Evolutionary conservation across 2,113 vertebrate genomes (phyloP).

Genomic region (Papio anubis): DNA sequence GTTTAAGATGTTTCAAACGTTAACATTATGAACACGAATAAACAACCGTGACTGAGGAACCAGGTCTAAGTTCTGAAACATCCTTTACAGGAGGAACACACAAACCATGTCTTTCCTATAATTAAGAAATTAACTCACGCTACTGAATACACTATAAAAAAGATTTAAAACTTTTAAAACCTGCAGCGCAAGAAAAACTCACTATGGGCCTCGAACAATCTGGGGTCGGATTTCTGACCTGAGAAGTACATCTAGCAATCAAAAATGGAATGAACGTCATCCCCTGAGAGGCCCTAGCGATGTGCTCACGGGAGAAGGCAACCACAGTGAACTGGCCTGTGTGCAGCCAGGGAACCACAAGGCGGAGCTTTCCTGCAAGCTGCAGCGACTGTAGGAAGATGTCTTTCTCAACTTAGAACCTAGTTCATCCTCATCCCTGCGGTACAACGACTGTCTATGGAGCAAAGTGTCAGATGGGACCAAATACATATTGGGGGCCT

Average conservation of each 20-base stretch:
- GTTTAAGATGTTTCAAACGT: background rate
- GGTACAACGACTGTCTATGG: background rate
- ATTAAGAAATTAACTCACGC: conserved; percentile 17
- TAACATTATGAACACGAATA: background rate
- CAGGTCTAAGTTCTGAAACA: background rate
- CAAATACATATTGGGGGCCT: background rate
- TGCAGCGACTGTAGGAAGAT: background rate
- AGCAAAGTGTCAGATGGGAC: background rate
- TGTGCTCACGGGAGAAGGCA: background rate
- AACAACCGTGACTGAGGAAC: background rate
- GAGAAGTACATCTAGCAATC: background rate
- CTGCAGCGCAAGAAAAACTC: background rate
- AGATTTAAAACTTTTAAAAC: conserved; percentile 5
- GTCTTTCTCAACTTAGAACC: background rate
- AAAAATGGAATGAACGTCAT: background rate
- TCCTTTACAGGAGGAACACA: background rate
- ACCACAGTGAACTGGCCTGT: background rate
- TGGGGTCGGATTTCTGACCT: background rate
- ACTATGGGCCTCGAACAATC: background rate
- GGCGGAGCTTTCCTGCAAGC: background rate
- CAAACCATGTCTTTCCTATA: background rate
- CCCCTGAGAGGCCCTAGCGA: background rate
- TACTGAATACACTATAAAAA: conserved; percentile 2
- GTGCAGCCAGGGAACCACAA: background rate
- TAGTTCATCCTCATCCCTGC: background rate